Percentiles rank a stretch among this genome's conserved stretches.
These are phyloP conservation scores for Rhopalosiphum padi DNA, from an alignment of 1,140 invertebrate species.

Conservation along the genomic window DNA sequence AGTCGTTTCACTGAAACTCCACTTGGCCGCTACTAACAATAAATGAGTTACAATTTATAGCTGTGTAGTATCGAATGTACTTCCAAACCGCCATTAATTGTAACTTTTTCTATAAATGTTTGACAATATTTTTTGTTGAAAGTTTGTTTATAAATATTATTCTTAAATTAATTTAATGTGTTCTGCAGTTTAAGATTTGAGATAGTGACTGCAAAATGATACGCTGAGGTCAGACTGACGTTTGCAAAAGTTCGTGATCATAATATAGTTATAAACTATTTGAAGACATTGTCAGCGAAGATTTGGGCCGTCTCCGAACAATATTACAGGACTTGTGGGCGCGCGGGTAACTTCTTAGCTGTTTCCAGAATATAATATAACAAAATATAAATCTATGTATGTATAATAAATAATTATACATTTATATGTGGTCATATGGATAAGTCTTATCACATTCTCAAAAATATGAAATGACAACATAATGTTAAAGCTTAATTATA, in stretches of 20 bases:
- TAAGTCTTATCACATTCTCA: not conserved
- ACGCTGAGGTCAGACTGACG: not conserved
- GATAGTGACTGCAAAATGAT: no score
- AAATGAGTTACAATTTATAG: not conserved
- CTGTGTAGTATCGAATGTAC: not conserved
- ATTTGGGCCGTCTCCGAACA: not conserved
- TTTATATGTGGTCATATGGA: no score
- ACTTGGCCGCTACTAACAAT: not conserved
- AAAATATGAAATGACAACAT: not conserved
- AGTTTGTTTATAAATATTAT: not conserved
- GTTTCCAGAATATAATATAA: not conserved
- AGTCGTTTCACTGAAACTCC: constrained; percentile 61
- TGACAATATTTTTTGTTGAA: not conserved
- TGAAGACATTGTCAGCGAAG: not conserved
- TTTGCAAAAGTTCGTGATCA: not conserved
- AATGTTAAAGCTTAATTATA: no score
- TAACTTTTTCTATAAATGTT: not conserved
- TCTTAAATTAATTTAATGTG: not conserved
- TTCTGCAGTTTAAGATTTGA: not conserved
- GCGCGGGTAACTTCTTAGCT: not conserved
- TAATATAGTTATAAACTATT: no score
- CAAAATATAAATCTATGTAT: not conserved
- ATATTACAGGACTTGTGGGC: not conserved
- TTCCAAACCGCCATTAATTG: not conserved
- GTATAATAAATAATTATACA: no score